Evolutionary conservation across 2,888 invertebrate species (phyloP).

Genomic region (Mythimna albipuncta): DNA sequence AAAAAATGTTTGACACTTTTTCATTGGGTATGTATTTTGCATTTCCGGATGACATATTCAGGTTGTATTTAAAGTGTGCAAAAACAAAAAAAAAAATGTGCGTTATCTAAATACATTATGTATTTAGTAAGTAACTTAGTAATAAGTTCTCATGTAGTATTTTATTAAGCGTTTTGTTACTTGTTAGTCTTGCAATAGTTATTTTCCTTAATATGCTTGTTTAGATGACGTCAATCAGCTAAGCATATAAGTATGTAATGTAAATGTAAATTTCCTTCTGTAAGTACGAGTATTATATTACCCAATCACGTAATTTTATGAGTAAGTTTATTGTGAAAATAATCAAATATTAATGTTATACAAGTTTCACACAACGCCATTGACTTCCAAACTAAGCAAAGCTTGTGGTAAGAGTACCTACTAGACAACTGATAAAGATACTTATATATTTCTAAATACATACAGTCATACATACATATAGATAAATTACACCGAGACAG

Average conservation of each 20-base stretch:
- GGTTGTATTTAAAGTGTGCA: background rate
- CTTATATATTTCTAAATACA: no score
- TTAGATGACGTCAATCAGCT: conserved; percentile 35
- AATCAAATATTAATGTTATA: background rate
- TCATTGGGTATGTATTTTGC: background rate
- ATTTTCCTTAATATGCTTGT: conserved; percentile 32
- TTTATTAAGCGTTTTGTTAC: conserved; percentile 19
- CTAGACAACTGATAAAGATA: no score
- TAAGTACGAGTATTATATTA: background rate
- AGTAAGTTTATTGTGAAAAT: background rate
- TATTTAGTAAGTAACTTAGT: conserved; percentile 4
- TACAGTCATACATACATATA: no score
- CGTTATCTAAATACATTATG: background rate
- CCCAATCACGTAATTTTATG: background rate
- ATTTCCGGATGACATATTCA: background rate
- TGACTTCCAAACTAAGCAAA: no score
- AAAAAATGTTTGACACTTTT: background rate
- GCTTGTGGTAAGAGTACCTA: no score
- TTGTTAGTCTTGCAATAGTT: conserved; percentile 27
- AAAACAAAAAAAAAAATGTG: no score
- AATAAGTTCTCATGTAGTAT: conserved; percentile 10
- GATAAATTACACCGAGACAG: no score
- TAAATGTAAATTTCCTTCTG: conserved; percentile 23
- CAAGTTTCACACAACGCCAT: no score
- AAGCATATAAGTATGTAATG: background rate